phyloP scores from a whole-genome alignment of 2,113 vertebrate genomes.

The Eurypyga helias region DNA sequence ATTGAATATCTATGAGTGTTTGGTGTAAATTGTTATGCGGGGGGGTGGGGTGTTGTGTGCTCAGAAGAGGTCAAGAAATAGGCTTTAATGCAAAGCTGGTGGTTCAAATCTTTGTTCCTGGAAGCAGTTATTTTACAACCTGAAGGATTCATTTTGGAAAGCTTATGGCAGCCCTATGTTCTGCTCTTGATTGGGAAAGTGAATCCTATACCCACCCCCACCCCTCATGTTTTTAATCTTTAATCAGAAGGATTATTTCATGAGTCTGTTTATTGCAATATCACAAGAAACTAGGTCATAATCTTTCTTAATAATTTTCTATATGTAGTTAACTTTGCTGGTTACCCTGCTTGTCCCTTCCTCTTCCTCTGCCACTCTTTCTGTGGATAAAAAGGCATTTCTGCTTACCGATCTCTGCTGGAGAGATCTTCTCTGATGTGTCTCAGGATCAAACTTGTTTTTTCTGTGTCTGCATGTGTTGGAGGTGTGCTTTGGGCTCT shows the following conservation, averaged over 20 bases:
- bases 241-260: not conserved
- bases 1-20: constrained; percentile 52
- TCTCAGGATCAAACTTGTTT: not conserved
- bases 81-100: not conserved
- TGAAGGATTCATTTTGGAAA: not conserved
- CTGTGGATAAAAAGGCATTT: not conserved
- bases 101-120: not conserved
- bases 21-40: constrained; percentile 22
- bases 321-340: not conserved
- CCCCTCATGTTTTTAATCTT: not conserved
- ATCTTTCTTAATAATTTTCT: not conserved
- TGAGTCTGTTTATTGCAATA: not conserved
- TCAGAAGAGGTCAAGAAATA: not conserved
- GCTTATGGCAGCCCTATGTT: not conserved
- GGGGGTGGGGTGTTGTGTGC: not conserved
- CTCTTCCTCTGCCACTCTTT: not conserved
- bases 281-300: not conserved
- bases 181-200: not conserved
- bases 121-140: not conserved
- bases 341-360: not conserved
- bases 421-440: not conserved
- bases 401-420: not conserved
- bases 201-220: not conserved
- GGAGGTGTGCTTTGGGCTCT: not conserved
- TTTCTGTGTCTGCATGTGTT: not conserved